Base-by-base conservation (phyloP, 1,140 invertebrate genomes). In the Nebria ingens region DNA sequence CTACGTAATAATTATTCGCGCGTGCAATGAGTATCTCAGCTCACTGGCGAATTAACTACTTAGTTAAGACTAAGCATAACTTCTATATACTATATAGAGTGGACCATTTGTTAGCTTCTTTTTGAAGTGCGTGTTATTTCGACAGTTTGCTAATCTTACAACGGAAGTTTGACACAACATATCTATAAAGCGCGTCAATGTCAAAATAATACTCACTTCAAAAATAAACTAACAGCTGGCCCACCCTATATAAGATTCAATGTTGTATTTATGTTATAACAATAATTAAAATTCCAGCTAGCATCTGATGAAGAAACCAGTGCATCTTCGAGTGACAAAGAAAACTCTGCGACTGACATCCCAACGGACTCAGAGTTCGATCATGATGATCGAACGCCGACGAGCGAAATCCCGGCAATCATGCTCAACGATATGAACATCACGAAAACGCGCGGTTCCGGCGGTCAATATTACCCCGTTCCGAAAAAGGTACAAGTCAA, bases 301-400 rank as follows among this genome's bases (percentile, higher is more conserved):
- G 84, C 84, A 56, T 84, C 86, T 13, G 85, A 81, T 53, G 79
- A 81, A 51, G 70, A 79, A 52, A 80, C 81, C 22, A 81, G 80
- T 49, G 73, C 79, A 34, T 80, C 81, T 40, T 80, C 80, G 29
- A 79, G 81, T 60, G 80, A 83, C 63, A 81, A 83, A 59, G 81
- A 85, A 55, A 88, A 89, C 63, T 90, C 88, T 11, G 89, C 89
- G 1, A 93, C 89, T 1, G 90, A 92, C 76, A 91, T 93, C 57
- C 90, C 88, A 49, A 93, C 90, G 0, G 90, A 93, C 68, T 92
- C 89, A 2, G 90, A 93, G 69, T 93, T 93, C 64, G 89, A 89
- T 53, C 83, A 89, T 59, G 88, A 91, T 61, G 83, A 84, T 29
- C 77, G 77, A 3, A 84, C 78, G n/a, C 84, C 85, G 6, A 80